Base-by-base conservation (phyloP, 2,797 vertebrate species). In the Danio jaintianensis region DNA sequence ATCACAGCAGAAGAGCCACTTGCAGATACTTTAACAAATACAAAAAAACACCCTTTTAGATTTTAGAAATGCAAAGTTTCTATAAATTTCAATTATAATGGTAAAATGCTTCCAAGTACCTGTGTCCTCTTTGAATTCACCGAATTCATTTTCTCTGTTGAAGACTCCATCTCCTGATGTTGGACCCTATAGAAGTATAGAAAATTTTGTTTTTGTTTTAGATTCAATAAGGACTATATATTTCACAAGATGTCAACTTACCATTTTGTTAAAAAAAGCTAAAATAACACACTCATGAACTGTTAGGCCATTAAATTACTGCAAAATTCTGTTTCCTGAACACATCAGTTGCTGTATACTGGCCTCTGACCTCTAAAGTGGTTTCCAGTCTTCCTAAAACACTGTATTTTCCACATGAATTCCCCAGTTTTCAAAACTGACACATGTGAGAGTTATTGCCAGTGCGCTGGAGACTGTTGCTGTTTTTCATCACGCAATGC, bases 401-500 rank as follows among this genome's bases (percentile, higher is more conserved):
- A 55, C 11, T 22, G 5, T 13, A 72, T 4, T 72, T 45, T 58
- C 40, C 18, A 16, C 20, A 45, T 58, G 3, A 29, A 20, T 50
- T 63, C 22, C 47, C 40, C 38, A 3, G 29, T 63, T 38, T 59
- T 38, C 2, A 0, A 59, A 61, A 62, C 56, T 29, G 18, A 45
- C 45, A 59, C 36, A 68, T 56, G 6, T 50, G 43, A 71, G 66
- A 70, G 43, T 55, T 68, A 29, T 73, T 45, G 40, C 70, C 29
- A 59, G 20, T 58, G 70, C 16, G 8, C 70, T 59, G 53, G 70
- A 45, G 42, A 58, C 15, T 58, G 70, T 59, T 53, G 58, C 70
- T 73, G 64, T 11, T 69, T 78, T 78, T 78, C 53, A 40, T 69
- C 53, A 68, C 5, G 3, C 20, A 68, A 58, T 12, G 7, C 53